Evolutionary conservation across 2,888 invertebrate species (phyloP), one percentile per base, ranked within the genome.

Genomic region (Nomada lathburiana): DNA sequence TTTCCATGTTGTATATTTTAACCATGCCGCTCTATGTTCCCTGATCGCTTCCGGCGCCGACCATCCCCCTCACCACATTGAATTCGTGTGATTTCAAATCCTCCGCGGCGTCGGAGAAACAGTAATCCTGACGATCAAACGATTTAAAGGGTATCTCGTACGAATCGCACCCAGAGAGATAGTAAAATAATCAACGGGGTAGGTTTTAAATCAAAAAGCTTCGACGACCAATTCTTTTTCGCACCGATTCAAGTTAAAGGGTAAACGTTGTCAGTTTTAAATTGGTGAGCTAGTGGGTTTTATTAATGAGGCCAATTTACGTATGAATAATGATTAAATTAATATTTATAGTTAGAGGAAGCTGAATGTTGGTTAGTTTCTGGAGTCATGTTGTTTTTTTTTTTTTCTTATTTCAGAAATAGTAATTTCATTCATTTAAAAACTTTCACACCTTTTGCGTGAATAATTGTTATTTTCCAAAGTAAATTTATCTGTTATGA

Each of bases 21-120:
- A 65, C 55, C 9, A 55, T 13, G 20, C 11, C 18, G 20, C 18
- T 42, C 29, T 5, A 0, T 11, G 23, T 2, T 1, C 9, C 4
- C 13, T 13, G n/a, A 62, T 71, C 71, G 36, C 71, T n/a, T 16
- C 26, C 44, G 2, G 11, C 16, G 7, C 2, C n/a, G 3, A 26
- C 36, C 26, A 5, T 26, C 26, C 5, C 9, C 53, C 53, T 9
- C 13, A 2, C 23, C 3, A 29, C 44, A 26, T 55, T 16, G 23
- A 18, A 63, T 29, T 55, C 65, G 2, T n/a, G 11, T 65, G 55
- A 29, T 73, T 65, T 57, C 44, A 57, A 73, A 73, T 73, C 29
- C 70, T 60, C 7, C 16, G 59, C 13, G 53, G 42, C 10, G 16
- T 10, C 67, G 42, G 67, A 55, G 67, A 23, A 69, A n/a, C 57